Conservation (phyloP, 2,888 invertebrate species). For the Sipunculus nudus region DNA sequence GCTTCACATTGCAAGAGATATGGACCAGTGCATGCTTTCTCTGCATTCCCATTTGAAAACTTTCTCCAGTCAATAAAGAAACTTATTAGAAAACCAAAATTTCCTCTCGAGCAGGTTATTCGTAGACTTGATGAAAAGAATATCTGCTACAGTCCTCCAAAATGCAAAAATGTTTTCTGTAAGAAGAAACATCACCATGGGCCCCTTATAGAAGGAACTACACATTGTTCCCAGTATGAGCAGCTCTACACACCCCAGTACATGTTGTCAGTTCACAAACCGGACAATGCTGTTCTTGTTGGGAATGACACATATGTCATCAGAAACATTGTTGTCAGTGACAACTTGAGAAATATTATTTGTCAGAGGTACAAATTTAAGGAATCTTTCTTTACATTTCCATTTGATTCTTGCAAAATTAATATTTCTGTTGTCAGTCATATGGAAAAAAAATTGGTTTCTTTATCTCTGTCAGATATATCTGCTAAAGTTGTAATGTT, state of each 20-base stretch:
- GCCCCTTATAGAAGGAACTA: not conserved
- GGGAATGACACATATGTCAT: not conserved
- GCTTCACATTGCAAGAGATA: not conserved
- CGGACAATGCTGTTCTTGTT: not conserved
- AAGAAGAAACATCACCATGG: constrained; percentile 1
- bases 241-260: not conserved
- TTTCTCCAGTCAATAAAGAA: constrained; percentile 3
- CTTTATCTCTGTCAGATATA: not conserved
- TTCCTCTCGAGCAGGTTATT: constrained; percentile 1
- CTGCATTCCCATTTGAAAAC: constrained; percentile 8
- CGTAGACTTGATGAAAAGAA: not conserved
- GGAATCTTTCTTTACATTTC: not conserved
- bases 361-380: not conserved
- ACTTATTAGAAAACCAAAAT: constrained; percentile 3
- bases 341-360: not conserved
- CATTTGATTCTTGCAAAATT: not conserved
- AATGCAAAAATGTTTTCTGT: not conserved
- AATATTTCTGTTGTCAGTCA: not conserved
- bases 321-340: not conserved
- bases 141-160: not conserved
- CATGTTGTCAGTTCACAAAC: not conserved
- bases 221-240: not conserved
- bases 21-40: constrained; percentile 5
- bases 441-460: not conserved
- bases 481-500: constrained; percentile 2